phyloP scores from a whole-genome alignment of 2,113 vertebrate species.

The Naja naja region DNA sequence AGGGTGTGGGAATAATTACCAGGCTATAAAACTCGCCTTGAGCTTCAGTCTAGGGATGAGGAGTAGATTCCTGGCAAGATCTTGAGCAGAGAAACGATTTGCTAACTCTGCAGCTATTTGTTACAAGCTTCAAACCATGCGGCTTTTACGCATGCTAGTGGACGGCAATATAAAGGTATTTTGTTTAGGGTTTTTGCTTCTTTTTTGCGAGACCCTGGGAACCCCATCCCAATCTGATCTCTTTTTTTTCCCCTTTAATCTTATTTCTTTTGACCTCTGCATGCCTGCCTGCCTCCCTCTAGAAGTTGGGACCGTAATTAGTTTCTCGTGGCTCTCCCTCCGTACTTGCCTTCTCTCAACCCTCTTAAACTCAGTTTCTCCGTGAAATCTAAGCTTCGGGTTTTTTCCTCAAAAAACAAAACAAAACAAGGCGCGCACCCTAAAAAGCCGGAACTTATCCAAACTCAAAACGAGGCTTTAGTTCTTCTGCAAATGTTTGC shows the following conservation, averaged over 20 bases:
- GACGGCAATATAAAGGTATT: too few relatives aligned
- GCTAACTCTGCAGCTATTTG: background rate
- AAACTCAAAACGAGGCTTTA: background rate
- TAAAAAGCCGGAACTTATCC: background rate
- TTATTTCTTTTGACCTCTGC: too few relatives aligned
- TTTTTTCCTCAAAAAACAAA: background rate
- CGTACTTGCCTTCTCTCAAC: background rate
- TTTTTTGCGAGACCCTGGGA: background rate
- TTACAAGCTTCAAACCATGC: background rate
- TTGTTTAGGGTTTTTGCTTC: background rate
- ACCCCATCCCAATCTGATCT: background rate
- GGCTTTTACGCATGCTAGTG: background rate
- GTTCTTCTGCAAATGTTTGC: background rate
- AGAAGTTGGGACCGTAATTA: background rate
- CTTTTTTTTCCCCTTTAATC: too few relatives aligned
- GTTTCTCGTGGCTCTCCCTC: background rate
- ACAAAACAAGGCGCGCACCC: background rate
- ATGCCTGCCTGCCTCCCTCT: rapidly evolving
- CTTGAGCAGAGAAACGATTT: background rate
- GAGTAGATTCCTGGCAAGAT: background rate
- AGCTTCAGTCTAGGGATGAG: background rate
- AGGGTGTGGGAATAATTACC: background rate
- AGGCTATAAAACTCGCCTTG: background rate
- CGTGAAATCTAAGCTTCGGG: background rate
- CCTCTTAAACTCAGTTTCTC: background rate